A percentile compares a stretch with the other conserved stretches of the same genome.
phyloP scores from a whole-genome alignment of 2,113 vertebrate species.

The Cygnus buccinator region DNA sequence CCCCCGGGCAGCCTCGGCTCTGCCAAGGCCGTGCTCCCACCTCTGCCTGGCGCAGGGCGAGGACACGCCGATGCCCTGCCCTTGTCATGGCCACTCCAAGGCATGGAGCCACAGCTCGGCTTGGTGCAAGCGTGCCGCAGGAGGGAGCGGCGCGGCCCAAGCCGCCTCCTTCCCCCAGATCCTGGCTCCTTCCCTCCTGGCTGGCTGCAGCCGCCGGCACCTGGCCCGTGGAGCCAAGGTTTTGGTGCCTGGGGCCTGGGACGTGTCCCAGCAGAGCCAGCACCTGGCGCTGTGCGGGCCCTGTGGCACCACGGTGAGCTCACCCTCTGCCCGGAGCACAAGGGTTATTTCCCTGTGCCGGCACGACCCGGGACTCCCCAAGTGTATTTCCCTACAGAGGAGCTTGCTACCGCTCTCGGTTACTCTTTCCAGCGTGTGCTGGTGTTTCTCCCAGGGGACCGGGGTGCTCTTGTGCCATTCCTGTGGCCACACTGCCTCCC shows the following conservation, averaged over 20 bases:
- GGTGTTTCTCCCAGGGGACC: rapidly evolving
- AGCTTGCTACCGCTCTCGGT: neutral
- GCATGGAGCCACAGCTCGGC: neutral
- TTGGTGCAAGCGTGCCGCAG: neutral
- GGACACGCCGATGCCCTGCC: neutral
- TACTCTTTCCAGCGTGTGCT: neutral
- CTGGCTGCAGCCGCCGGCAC: neutral
- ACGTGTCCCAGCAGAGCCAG: neutral
- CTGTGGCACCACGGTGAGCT: neutral
- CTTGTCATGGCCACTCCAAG: neutral
- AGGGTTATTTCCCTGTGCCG: neutral
- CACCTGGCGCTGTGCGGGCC: neutral
- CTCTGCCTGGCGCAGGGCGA: neutral
- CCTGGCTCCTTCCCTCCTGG: neutral
- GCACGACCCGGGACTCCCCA: neutral
- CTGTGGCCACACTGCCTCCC: neutral
- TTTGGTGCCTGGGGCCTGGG: neutral
- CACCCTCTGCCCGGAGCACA: neutral
- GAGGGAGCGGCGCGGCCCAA: neutral
- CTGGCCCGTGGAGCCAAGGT: neutral
- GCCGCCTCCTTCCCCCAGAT: neutral
- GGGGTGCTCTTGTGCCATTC: rapidly evolving
- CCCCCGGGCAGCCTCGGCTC: neutral
- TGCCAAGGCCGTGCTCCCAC: neutral
- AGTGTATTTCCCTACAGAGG: neutral